A percentile compares a stretch with the other conserved stretches of the same genome.
These are phyloP conservation scores for Hetaerina titia DNA, from an alignment of 2,888 invertebrate species.

Conservation along the genomic window DNA sequence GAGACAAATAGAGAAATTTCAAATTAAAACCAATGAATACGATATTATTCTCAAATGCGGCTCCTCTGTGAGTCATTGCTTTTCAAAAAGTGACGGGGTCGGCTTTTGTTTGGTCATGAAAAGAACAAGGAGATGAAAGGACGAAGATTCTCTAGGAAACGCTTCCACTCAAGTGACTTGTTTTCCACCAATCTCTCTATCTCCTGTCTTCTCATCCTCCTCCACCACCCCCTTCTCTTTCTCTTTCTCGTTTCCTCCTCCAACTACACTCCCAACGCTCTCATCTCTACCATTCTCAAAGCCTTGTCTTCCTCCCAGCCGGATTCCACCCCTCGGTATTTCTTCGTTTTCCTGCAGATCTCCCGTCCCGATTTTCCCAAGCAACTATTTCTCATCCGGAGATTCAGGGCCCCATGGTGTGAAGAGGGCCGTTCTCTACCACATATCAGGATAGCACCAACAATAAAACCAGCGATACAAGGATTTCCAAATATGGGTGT, in stretches of 20 bases:
- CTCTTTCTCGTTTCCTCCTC: not conserved
- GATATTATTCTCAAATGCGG: not conserved
- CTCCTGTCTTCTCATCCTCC: not conserved
- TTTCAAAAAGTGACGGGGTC: not conserved
- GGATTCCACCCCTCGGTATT: not conserved
- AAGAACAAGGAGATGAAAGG: not conserved
- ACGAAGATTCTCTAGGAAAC: not conserved
- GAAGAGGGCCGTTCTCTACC: not conserved
- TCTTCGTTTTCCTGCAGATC: constrained; percentile 9
- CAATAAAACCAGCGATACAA: not conserved
- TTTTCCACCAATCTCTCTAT: not conserved
- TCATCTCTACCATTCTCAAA: too few species aligned
- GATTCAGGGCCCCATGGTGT: not conserved
- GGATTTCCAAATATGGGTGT: too few species aligned
- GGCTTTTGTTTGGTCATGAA: not conserved
- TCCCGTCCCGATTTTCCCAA: not conserved
- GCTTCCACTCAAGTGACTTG: constrained; percentile 7
- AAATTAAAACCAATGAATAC: not conserved
- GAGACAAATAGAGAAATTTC: not conserved
- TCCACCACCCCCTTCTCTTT: not conserved
- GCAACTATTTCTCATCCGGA: not conserved
- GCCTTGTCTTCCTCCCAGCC: not conserved
- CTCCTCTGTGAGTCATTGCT: not conserved
- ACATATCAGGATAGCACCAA: not conserved
- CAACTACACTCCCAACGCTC: too few species aligned